phyloP scores from a whole-genome alignment of 2,797 vertebrate species.

The Hippoglossus hippoglossus region DNA sequence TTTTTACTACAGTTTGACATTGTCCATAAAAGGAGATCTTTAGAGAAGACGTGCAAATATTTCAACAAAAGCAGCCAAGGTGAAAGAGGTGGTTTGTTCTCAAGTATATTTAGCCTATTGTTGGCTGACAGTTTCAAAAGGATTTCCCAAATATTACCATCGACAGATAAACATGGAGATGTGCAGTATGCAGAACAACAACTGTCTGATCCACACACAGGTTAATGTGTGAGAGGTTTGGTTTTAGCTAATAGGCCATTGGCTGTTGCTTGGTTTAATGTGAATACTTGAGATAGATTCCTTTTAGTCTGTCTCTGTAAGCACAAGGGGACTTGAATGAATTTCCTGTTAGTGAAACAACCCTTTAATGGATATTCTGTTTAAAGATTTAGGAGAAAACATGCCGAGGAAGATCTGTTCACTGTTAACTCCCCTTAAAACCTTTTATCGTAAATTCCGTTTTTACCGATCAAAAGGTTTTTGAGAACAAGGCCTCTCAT shows the following conservation, averaged over 20 bases:
- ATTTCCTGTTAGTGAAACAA: not conserved
- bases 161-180: not conserved
- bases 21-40: constrained; percentile 43
- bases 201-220: not conserved
- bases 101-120: constrained; percentile 17
- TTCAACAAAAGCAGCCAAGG: constrained; percentile 3
- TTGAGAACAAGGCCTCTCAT: constrained; percentile 7
- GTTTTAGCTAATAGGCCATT: no score
- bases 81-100: constrained; percentile 6
- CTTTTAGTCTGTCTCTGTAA: no score
- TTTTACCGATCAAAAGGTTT: constrained; percentile 28
- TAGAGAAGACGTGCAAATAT: constrained; percentile 14
- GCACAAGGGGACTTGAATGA: no score
- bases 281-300: no score
- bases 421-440: constrained; percentile 20
- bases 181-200: not conserved
- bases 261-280: no score
- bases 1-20: constrained; percentile 51
- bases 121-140: not conserved
- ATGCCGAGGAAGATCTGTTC: not conserved
- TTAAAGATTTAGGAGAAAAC: constrained; percentile 5
- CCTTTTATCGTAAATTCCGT: constrained; percentile 29
- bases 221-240: not conserved
- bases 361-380: constrained; percentile 14
- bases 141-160: not conserved